phyloP scores from a whole-genome alignment of 23 tunicate species.

The Phallusia fumigata region DNA sequence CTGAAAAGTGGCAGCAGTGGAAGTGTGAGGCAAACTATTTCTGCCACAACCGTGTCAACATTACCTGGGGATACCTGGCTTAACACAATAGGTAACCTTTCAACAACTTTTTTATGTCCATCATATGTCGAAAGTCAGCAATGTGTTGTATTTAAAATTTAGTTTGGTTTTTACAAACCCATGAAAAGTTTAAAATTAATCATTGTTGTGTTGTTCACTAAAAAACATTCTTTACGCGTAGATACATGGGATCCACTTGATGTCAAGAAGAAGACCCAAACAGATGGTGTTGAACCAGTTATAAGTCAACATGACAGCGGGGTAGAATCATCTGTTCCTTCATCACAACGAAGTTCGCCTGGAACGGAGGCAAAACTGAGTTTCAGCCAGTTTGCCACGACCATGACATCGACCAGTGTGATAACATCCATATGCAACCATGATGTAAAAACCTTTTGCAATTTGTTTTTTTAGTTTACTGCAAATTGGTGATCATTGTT shows the following conservation, averaged over 20 bases:
- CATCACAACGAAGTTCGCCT: slow-evolving; percentile 89
- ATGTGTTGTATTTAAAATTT: background rate
- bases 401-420: slow-evolving; percentile 71
- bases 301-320: slow-evolving; percentile 82
- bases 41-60: slow-evolving; percentile 15
- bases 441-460: slow-evolving; percentile 29
- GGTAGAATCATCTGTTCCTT: slow-evolving; percentile 91
- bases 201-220: too few relatives aligned
- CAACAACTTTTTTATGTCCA: background rate
- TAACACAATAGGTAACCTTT: slow-evolving; percentile 8
- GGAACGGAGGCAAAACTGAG: slow-evolving; percentile 76
- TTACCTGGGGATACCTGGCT: slow-evolving; percentile 14
- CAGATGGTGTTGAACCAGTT: slow-evolving; percentile 19
- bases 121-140: background rate
- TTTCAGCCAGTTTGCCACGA: slow-evolving; percentile 68
- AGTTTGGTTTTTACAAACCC: too few relatives aligned
- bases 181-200: too few relatives aligned
- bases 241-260: slow-evolving; percentile 66
- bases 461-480: background rate
- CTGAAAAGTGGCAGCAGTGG: slow-evolving; percentile 52
- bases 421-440: slow-evolving; percentile 59
- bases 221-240: slow-evolving; percentile 7
- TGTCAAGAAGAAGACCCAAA: slow-evolving; percentile 2
- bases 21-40: slow-evolving; percentile 43
- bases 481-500: background rate